Evolutionary conservation across 1,140 invertebrate species (phyloP), one percentile per base, ranked within the genome.

Genomic region (Sinella curviseta): DNA sequence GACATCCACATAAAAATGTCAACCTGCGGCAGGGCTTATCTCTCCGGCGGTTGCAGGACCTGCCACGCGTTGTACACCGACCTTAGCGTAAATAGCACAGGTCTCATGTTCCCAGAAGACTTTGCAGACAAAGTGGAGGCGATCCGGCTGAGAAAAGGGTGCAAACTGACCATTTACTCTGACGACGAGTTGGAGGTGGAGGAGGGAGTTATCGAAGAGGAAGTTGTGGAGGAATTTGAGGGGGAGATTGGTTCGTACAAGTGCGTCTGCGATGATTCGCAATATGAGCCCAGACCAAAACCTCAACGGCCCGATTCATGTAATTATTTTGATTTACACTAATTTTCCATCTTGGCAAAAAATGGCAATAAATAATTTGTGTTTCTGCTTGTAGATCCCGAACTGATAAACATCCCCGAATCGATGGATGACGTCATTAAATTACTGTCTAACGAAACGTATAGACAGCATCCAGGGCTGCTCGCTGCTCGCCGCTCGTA

Each of bases 61-160:
- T 80, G 79, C n/a, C 73, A 77, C 73, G 4, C 76, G 16, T 36
- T 33, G 26, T 80, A 80, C n/a, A 80, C 76, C 14, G 76, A 80
- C 16, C 74, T 80, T 0, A 36, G 36, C 4, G n/a, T n/a, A n/a
- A n/a, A n/a, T 48, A 34, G 4, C 16, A n/a, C 20, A 1, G 74
- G 74, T 20, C 4, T 0, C 1, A 33, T 74, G 14, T 20, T 80
- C 16, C 67, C 65, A 0, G 54, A 77, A 1, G 35, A 30, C 1
- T 80, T 77, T n/a, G 48, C 54, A 31, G 31, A 36, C 20, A 65
- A 60, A 78, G 31, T 77, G 0, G 33, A 57, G 28, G 73, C 79
- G 0, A n/a, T 80, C 12, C 34, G 73, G 12, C 35, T 80, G 1
- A 54, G 70, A 34, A 60, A 30, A 17, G 79, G 79, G 0, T 80